Base-by-base conservation (phyloP, 1,140 invertebrate species). In the Halotydeus destructor region DNA sequence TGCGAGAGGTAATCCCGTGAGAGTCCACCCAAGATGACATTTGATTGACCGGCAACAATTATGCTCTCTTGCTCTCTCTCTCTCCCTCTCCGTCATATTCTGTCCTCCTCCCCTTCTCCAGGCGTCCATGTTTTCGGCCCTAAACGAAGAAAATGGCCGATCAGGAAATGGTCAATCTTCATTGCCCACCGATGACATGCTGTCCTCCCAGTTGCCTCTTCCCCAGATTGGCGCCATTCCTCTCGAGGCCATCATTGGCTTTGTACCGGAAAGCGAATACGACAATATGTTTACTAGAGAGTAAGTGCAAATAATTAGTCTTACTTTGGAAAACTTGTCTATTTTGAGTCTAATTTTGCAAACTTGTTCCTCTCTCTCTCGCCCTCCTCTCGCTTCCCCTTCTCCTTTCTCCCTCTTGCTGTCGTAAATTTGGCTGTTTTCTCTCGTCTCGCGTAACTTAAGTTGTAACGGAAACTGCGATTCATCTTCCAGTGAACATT, bases 211-310 rank as follows among this genome's bases (percentile, higher is more conserved):
- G 16, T 30, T 41, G 22, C 35, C 48, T 30, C 21, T 43, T 2
- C 9, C 32, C 14, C 36, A 38, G 16, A 28, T 42, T 1, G 30
- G 39, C 14, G 35, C 46, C 9, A 43, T 47, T 27, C 45, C 46
- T 3, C 27, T 46, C 19, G 47, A 46, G 16, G 37, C 21, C 25
- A 49, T 49, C 34, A 33, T 49, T 16, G 47, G 44, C 26, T 28
- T 34, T 11, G 38, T 43, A 5, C n/a, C 23, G 8, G 47, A 49
- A 12, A 11, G 9, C 12, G 16, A 26, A 14, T 44, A 27, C 30
- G 5, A 38, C 5, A 19, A 43, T 22, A 25, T 28, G 16, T 46
- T 45, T 24, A 45, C 32, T 11, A 39, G n/a, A 23, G 38, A 19
- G 42, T 40, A 44, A 43, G 37, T 40, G 5, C 6, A 12, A 16